Base-by-base conservation (phyloP, 2,888 invertebrate species). In the Pandemis cinnamomeana region DNA sequence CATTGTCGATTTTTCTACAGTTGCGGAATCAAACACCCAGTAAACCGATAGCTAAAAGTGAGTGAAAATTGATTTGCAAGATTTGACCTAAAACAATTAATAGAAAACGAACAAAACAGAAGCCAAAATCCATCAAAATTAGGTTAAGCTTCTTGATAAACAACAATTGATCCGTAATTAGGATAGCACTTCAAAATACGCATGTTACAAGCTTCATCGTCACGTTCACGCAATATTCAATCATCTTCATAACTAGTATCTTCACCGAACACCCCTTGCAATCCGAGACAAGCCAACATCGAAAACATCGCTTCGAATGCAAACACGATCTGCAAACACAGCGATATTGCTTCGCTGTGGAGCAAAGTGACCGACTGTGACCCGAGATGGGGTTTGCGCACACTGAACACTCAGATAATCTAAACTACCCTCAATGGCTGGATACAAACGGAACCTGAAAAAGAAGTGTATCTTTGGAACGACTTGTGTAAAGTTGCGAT, bases 281-380 rank as follows among this genome's bases (percentile, higher is more conserved):
- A 6, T 58, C 41, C 15, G 48, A 63, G 58, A 69, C 64, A 44
- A 36, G 20, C 62, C n/a, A 63, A 44, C 72, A 70, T 15, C 60
- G 70, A 58, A 41, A 70, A 69, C 63, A 72, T 53, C 42, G 46
- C 71, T 70, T 67, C 78, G 68, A 72, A 51, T 77, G 72, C 76
- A 84, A 83, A 82, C 80, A 80, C 76, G 74, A 78, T 76, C 77
- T 71, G 70, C 77, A 79, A 82, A 81, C 79, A 77, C 75, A 72
- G 69, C 48, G 72, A 66, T 70, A 74, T 70, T 74, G 73, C 66
- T 13, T 60, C 69, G 64, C 15, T 63, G 41, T 48, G 36, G 68
- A 55, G 27, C 62, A 44, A 44, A 7, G 41, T 70, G 60, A 69
- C 68, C 63, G 72, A 41, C 20, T 58, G 61, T 44, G 67, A 55